Conservation (phyloP, 2,888 invertebrate species). For the Ormyrus labotus region DNA sequence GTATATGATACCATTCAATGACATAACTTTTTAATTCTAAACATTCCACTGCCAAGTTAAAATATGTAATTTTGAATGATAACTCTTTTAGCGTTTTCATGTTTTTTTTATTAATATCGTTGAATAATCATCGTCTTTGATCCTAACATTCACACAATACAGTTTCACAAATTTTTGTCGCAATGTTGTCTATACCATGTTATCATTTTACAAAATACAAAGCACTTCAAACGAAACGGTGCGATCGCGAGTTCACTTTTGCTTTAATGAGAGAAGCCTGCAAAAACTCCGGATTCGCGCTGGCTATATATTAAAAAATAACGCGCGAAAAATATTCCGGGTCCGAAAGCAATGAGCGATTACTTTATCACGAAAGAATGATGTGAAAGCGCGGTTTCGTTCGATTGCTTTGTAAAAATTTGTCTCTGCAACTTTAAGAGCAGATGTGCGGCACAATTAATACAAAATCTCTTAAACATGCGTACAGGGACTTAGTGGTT, state of each 20-base stretch:
- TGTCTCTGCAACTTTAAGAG: neutral
- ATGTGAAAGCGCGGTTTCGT: slow-evolving; percentile 1
- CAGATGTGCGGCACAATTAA: slow-evolving; percentile 27
- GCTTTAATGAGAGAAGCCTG: neutral
- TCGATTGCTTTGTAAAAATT: neutral
- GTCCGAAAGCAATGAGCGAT: too few relatives aligned
- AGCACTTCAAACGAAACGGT: slow-evolving; percentile 13
- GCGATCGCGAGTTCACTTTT: slow-evolving; percentile 1
- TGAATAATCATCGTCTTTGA: slow-evolving; percentile 35
- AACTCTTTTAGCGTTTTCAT: slow-evolving; percentile 31
- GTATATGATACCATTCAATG: slow-evolving; percentile 27
- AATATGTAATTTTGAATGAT: slow-evolving; percentile 35
- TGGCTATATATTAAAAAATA: too few relatives aligned
- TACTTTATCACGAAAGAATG: too few relatives aligned
- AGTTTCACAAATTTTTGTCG: slow-evolving; percentile 28
- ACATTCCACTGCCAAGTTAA: slow-evolving; percentile 30
- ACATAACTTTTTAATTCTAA: slow-evolving; percentile 25
- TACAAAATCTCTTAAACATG: slow-evolving; percentile 31
- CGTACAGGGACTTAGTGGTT: slow-evolving; percentile 28
- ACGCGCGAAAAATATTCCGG: too few relatives aligned
- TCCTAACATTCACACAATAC: slow-evolving; percentile 43
- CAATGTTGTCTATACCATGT: slow-evolving; percentile 1
- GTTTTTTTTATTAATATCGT: slow-evolving; percentile 39
- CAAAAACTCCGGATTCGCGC: neutral
- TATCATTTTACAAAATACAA: neutral